A percentile compares a stretch with the other conserved stretches of the same genome.
Conservation (phyloP, 2,888 invertebrate genomes). For the Erebia epiphron region DNA sequence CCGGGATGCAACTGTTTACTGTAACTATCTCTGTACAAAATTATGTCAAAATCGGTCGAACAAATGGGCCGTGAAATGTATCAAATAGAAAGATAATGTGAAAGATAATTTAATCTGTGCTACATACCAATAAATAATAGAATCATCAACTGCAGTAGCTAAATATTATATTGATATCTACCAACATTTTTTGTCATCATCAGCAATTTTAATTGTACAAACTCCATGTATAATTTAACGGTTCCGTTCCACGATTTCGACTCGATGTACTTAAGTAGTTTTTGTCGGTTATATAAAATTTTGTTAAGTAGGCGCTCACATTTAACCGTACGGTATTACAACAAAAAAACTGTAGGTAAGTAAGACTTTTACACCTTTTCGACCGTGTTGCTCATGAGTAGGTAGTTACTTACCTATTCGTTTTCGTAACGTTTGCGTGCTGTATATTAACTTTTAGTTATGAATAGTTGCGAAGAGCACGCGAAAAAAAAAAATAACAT, state of each 20-base stretch:
- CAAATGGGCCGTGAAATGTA: no score
- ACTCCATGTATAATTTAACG: background rate
- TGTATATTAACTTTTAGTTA: background rate
- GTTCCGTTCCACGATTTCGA: background rate
- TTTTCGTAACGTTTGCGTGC: slow-evolving; percentile 17
- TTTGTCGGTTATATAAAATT: slow-evolving; percentile 12
- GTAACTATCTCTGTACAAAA: no score
- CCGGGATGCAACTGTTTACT: no score
- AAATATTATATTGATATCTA: no score
- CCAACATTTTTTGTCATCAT: no score
- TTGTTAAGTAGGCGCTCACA: background rate
- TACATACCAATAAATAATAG: no score
- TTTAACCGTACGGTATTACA: background rate
- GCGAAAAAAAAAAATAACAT: background rate
- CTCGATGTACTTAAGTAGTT: background rate
- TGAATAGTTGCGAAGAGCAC: slow-evolving; percentile 5
- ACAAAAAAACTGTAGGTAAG: slow-evolving; percentile 6
- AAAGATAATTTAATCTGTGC: no score
- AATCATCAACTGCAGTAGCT: no score
- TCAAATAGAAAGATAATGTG: no score
- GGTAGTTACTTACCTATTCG: background rate
- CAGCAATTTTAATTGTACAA: no score
- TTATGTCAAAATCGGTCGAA: no score
- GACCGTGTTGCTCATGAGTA: slow-evolving; percentile 4
- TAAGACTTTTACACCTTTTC: slow-evolving; percentile 10